Evolutionary conservation across 2,113 vertebrate species (phyloP).

Genomic region (Falco punctatus): DNA sequence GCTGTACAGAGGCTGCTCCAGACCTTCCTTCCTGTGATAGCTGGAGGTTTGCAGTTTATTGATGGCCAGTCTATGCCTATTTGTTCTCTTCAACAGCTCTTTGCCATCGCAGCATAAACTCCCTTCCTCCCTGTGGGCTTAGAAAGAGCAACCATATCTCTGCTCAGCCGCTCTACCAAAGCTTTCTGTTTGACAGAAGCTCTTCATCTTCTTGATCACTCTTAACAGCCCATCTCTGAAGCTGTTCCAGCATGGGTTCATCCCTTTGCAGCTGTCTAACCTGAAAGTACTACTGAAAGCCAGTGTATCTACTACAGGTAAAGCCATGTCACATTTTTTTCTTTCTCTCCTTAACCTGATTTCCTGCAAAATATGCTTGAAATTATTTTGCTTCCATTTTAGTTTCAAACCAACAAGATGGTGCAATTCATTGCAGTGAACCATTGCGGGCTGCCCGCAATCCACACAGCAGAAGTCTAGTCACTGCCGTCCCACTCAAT

Average conservation of each 20-base stretch:
- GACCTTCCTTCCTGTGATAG: not conserved
- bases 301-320: not conserved
- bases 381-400: not conserved
- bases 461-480: not conserved
- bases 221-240: not conserved
- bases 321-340: not conserved
- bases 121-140: constrained; percentile 4
- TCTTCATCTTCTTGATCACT: constrained; percentile 2
- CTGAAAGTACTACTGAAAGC: not conserved
- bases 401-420: not conserved
- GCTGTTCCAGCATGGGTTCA: not conserved
- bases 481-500: not conserved
- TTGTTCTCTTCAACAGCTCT: constrained; percentile 26
- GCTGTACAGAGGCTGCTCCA: not conserved
- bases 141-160: not conserved
- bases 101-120: not conserved
- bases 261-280: not conserved
- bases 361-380: not conserved
- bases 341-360: not conserved
- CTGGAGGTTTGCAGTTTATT: not conserved
- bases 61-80: not conserved
- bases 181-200: not conserved
- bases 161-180: not conserved
- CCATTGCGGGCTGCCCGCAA: not conserved
- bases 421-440: not conserved